Conservation (phyloP, 2,797 vertebrate genomes). For the Harpagifer antarcticus region DNA sequence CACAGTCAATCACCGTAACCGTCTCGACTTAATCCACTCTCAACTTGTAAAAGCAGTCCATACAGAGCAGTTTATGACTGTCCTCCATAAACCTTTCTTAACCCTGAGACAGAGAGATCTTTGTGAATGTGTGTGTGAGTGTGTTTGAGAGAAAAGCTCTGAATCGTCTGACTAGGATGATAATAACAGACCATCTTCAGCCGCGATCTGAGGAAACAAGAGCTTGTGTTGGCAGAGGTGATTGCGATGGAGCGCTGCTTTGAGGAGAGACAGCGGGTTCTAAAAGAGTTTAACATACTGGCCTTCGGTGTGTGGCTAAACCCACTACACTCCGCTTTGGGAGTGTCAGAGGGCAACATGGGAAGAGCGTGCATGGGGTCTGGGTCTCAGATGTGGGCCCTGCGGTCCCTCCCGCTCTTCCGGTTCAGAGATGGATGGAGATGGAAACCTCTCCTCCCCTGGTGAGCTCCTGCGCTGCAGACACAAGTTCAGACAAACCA, state of each 20-base stretch:
- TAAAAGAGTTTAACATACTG: constrained; percentile 73
- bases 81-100: constrained; percentile 55
- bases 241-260: constrained; percentile 48
- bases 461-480: constrained; percentile 69
- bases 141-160: constrained; percentile 33
- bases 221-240: constrained; percentile 73
- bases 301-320: constrained; percentile 52
- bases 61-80: constrained; percentile 51
- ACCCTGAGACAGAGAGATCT: constrained; percentile 56
- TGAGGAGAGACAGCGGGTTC: constrained; percentile 65
- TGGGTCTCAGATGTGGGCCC: constrained; percentile 79
- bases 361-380: constrained; percentile 63
- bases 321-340: constrained; percentile 47
- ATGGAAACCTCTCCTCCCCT: constrained; percentile 61
- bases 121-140: neutral
- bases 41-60: constrained; percentile 41
- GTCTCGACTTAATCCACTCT: constrained; percentile 41
- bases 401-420: constrained; percentile 66
- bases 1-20: constrained; percentile 40
- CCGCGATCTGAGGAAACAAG: constrained; percentile 60
- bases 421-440: constrained; percentile 58
- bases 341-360: constrained; percentile 63
- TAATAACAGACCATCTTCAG: constrained; percentile 76
- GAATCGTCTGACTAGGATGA: constrained; percentile 55
- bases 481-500: constrained; percentile 57